These are phyloP conservation scores for Geococcyx californianus DNA, from an alignment of 2,113 vertebrate species.

Conservation along the genomic window DNA sequence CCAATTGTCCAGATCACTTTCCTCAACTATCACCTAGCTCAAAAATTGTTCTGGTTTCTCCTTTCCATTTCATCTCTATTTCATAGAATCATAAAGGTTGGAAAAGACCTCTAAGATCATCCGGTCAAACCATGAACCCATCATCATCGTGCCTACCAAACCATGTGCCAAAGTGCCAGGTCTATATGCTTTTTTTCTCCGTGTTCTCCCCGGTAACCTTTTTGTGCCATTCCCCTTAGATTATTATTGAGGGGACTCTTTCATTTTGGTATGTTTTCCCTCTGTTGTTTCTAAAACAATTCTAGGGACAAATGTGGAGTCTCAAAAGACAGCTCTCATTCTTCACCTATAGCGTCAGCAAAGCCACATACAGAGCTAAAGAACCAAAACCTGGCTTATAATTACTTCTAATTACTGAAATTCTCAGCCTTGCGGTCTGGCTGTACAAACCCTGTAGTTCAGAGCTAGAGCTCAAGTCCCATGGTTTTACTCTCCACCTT, in stretches of 20 bases:
- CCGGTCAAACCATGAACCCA: too few species aligned
- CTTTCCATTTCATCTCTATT: neutral
- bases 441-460: neutral
- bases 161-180: too few species aligned
- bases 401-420: neutral
- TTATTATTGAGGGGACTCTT: neutral
- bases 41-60: neutral
- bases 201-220: neutral
- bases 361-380: accelerated
- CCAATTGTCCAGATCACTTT: neutral
- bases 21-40: neutral
- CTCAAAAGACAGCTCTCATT: neutral
- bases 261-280: neutral
- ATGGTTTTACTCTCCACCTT: neutral
- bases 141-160: too few species aligned
- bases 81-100: neutral
- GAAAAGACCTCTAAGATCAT: too few species aligned
- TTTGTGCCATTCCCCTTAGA: neutral
- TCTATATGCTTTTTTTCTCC: neutral
- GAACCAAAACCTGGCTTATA: neutral
- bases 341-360: neutral
- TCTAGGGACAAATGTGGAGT: neutral
- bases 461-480: neutral
- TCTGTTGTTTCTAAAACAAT: neutral
- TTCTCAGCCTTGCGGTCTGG: neutral